Conservation (phyloP, 2,888 invertebrate genomes). For the Tortricodes alternella region DNA sequence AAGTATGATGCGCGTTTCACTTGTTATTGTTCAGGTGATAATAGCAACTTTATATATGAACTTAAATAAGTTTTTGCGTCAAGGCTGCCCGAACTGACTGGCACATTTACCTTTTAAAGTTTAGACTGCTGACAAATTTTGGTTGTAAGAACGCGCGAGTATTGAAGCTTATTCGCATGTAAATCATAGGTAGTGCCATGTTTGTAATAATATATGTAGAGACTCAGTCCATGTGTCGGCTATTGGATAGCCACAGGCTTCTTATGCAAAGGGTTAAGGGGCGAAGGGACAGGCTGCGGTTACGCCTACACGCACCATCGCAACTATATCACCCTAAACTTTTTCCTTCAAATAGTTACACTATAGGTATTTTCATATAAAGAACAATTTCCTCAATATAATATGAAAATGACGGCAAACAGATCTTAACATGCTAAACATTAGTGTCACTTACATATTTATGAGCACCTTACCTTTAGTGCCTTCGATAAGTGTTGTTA, state of each 20-base stretch:
- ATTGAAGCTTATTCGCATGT: background rate
- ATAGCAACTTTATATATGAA: slow-evolving; percentile 3
- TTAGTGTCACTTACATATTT: too few species aligned
- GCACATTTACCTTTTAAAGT: too few species aligned
- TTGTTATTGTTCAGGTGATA: slow-evolving; percentile 34
- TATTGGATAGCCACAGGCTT: slow-evolving; percentile 7
- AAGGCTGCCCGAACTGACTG: too few species aligned
- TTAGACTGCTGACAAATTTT: background rate
- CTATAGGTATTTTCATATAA: too few species aligned
- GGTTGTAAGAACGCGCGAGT: background rate
- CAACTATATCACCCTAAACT: slow-evolving; percentile 32
- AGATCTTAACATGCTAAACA: too few species aligned
- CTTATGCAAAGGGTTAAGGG: slow-evolving; percentile 25
- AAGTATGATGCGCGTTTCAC: slow-evolving; percentile 61
- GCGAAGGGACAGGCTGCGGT: slow-evolving; percentile 30
- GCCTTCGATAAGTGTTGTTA: too few species aligned
- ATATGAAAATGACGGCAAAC: too few species aligned
- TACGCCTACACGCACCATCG: slow-evolving; percentile 55
- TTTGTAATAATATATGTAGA: slow-evolving; percentile 13
- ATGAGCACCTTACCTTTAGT: too few species aligned
- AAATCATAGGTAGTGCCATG: background rate
- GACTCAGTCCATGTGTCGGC: slow-evolving; percentile 1
- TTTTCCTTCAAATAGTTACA: too few species aligned
- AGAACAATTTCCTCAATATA: too few species aligned
- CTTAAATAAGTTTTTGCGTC: too few species aligned